Evolutionary conservation across 2,797 vertebrate species (phyloP).

Genomic region (Etheostoma perlongum): DNA sequence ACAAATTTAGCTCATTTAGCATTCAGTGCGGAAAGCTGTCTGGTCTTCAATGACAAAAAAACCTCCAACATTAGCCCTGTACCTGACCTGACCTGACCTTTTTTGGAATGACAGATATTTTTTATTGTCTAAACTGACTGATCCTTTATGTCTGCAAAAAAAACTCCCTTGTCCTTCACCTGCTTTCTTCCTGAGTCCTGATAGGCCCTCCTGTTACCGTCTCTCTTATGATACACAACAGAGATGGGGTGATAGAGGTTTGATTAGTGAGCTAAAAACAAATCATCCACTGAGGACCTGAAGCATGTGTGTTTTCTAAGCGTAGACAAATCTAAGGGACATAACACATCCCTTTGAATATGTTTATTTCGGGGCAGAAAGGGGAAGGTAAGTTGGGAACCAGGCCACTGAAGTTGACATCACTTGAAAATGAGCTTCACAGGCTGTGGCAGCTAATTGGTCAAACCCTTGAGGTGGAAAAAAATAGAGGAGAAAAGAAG

Average conservation of each 20-base stretch:
- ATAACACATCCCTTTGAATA: slow-evolving; percentile 5
- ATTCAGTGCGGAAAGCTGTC: slow-evolving; percentile 15
- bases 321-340: not conserved
- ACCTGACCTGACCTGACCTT: slow-evolving; percentile 8
- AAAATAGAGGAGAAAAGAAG: not conserved
- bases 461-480: slow-evolving; percentile 12
- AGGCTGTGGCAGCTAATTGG: slow-evolving; percentile 25
- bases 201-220: not conserved
- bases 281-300: not conserved
- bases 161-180: slow-evolving; percentile 15
- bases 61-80: not conserved
- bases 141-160: slow-evolving; percentile 31
- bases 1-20: slow-evolving; percentile 42
- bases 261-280: slow-evolving; percentile 32
- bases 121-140: not conserved
- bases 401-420: slow-evolving; percentile 21
- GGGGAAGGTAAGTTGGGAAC: not conserved
- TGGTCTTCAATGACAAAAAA: slow-evolving; percentile 19
- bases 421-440: slow-evolving; percentile 31
- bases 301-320: not conserved
- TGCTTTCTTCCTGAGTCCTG: slow-evolving; percentile 21
- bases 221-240: slow-evolving; percentile 15
- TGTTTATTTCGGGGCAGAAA: slow-evolving; percentile 12
- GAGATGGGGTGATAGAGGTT: slow-evolving; percentile 31
- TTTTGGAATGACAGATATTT: no score